Base-by-base conservation (phyloP, 2,888 invertebrate species). In the Theodoxus fluviatilis region DNA sequence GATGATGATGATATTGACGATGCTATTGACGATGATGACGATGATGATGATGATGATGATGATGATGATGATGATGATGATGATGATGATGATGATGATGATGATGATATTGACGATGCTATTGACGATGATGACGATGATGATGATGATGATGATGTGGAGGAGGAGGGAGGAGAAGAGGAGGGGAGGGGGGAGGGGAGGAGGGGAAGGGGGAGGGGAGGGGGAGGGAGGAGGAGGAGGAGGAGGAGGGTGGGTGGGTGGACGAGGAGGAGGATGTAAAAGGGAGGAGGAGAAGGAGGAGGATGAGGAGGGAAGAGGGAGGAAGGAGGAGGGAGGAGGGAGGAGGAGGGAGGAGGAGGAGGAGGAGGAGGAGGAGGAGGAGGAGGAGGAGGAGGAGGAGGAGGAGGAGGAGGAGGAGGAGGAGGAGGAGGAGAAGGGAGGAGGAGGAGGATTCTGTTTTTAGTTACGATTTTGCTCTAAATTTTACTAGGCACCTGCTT, bases 51-150 rank as follows among this genome's bases (percentile, higher is more conserved):
- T n/a, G 64, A 64, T 64, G 64, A 64, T 64, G 64, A 64, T 64
- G 64, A 64, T 64, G 64, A 64, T 64, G 64, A 64, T 64, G 64
- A 64, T 64, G 64, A 64, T 64, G 64, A 64, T 64, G 64, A 64
- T 64, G 38, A 65, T 22, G 22, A 35, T 25, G 31, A 61, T 33
- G 22, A 28, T 31, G 33, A 61, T n/a, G n/a, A n/a, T n/a, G n/a
- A n/a, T n/a, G n/a, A n/a, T n/a, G n/a, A n/a, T n/a, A n/a, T n/a
- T n/a, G n/a, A n/a, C n/a, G n/a, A n/a, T n/a, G n/a, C n/a, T n/a
- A n/a, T n/a, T n/a, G n/a, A n/a, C n/a, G n/a, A n/a, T n/a, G n/a
- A n/a, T n/a, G n/a, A n/a, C n/a, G n/a, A n/a, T n/a, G n/a, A n/a
- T n/a, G n/a, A n/a, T n/a, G n/a, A n/a, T n/a, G n/a, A n/a, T n/a